Percentiles rank a stretch among this genome's conserved stretches.
Conservation (phyloP, 2,888 invertebrate species). For the Timema podura region DNA sequence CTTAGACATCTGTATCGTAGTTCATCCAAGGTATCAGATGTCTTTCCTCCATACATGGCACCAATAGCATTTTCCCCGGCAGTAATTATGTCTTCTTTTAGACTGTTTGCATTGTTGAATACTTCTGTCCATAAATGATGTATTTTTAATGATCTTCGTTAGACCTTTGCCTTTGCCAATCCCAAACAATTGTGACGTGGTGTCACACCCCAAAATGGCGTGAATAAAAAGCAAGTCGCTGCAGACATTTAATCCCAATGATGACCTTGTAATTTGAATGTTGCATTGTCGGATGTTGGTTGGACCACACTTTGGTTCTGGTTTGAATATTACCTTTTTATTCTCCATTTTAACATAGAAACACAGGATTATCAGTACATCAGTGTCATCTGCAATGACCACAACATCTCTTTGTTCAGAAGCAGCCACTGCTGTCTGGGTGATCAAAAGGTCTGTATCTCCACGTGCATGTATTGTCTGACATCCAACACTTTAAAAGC, state of each 20-base stretch:
- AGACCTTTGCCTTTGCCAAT: not conserved
- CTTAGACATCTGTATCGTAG: slow-evolving; percentile 1
- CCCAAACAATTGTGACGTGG: not conserved
- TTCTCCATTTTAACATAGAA: not conserved
- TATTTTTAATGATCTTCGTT: not conserved
- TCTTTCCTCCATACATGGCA: not conserved
- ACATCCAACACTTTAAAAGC: not conserved
- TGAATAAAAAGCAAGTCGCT: not conserved
- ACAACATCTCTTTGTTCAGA: not conserved
- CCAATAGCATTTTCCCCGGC: slow-evolving; percentile 2
- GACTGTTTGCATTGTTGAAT: not conserved
- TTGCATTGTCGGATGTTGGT: not conserved
- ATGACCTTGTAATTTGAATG: not conserved
- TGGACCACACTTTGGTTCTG: not conserved
- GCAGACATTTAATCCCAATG: not conserved
- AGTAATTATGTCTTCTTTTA: not conserved
- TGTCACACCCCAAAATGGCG: not conserved
- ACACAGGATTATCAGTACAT: not conserved
- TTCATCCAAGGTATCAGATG: not conserved
- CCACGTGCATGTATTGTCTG: not conserved
- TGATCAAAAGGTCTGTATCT: not conserved
- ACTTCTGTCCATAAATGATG: not conserved
- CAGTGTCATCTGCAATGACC: not conserved
- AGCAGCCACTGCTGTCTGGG: not conserved
- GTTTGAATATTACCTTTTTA: not conserved